A percentile compares a stretch with the other conserved stretches of the same genome.
These are phyloP conservation scores for Nemopilema nomurai DNA, from an alignment of 30 jellyfish, hydroid and myxozoan genomes.

Conservation along the genomic window DNA sequence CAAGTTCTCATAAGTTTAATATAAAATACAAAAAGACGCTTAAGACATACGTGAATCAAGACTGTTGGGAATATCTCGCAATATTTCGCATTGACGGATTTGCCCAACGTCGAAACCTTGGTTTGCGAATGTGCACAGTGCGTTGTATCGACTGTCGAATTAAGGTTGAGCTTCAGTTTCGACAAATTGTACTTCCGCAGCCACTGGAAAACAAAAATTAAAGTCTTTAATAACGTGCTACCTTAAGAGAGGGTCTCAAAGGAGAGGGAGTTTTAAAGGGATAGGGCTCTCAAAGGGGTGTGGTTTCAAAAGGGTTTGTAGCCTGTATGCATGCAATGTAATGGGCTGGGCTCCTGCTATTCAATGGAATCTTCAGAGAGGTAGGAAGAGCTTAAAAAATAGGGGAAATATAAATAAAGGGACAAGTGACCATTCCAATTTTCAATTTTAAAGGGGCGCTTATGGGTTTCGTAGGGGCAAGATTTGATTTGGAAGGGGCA, in stretches of 20 bases:
- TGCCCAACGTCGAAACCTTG: conserved; percentile 41
- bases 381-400: too few relatives aligned
- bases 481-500: too few relatives aligned
- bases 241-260: neutral
- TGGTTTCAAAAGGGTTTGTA: too few relatives aligned
- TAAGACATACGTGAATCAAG: conserved; percentile 54
- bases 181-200: conserved; percentile 73
- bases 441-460: too few relatives aligned
- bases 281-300: neutral
- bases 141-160: conserved; percentile 34
- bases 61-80: conserved; percentile 78
- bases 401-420: too few relatives aligned
- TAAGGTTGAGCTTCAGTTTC: conserved; percentile 63
- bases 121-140: conserved; percentile 58
- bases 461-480: too few relatives aligned
- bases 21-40: neutral
- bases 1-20: neutral
- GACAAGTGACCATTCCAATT: too few relatives aligned
- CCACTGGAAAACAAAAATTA: conserved; percentile 54
- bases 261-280: neutral
- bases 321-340: too few relatives aligned
- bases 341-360: too few relatives aligned
- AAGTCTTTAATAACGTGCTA: neutral
- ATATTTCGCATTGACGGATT: conserved; percentile 50
- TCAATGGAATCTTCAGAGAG: too few relatives aligned